phyloP scores from a whole-genome alignment of 2,888 invertebrate genomes.

The Callosobruchus maculatus region DNA sequence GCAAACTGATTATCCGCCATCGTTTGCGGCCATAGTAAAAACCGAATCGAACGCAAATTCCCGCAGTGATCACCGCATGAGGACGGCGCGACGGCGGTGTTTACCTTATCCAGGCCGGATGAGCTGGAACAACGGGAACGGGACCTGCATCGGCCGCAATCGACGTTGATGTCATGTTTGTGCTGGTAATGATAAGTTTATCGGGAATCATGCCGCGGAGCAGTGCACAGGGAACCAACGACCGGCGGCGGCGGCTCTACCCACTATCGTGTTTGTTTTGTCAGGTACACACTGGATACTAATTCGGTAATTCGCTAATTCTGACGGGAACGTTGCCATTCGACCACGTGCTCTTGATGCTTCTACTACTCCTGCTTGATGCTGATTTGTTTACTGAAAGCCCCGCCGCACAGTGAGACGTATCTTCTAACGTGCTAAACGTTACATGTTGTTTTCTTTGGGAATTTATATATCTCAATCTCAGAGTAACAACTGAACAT shows the following conservation, averaged over 20 bases:
- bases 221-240: background rate
- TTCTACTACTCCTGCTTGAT: background rate
- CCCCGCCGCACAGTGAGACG: background rate
- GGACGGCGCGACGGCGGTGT: background rate
- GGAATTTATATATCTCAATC: no score
- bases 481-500: no score
- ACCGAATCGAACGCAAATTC: background rate
- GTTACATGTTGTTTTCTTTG: no score
- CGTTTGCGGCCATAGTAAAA: background rate
- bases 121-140: background rate
- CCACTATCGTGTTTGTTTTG: background rate
- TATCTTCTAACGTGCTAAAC: no score
- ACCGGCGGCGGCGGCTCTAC: no score
- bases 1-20: background rate
- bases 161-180: conserved; percentile 45
- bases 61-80: background rate
- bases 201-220: conserved; percentile 4
- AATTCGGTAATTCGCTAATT: background rate
- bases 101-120: background rate
- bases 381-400: background rate
- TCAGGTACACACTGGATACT: background rate
- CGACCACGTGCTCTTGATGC: background rate
- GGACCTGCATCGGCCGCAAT: conserved; percentile 25
- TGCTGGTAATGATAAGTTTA: conserved; percentile 45
- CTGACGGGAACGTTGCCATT: background rate